phyloP scores from a whole-genome alignment of 2,797 vertebrate genomes.

The Falco berigora region DNA sequence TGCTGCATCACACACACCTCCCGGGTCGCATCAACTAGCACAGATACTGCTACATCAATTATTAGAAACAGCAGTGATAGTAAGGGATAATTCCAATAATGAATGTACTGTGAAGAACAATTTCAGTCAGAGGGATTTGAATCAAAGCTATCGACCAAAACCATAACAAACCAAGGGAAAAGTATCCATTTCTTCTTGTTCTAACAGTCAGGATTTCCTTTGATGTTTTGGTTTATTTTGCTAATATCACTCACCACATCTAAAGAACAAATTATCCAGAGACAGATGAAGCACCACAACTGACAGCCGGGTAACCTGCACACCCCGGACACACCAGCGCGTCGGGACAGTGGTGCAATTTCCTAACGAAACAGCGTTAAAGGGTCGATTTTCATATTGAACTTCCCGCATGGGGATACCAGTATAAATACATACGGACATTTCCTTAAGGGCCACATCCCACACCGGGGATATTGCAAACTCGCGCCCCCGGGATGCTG shows the following conservation, averaged over 20 bases:
- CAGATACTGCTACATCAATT: rapidly evolving
- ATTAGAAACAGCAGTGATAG: neutral
- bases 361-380: rapidly evolving
- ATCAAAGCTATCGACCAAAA: neutral
- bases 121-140: neutral
- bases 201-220: neutral
- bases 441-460: neutral
- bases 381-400: neutral
- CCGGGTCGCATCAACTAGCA: neutral
- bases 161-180: neutral
- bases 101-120: rapidly evolving
- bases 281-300: neutral
- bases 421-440: rapidly evolving
- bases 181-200: neutral
- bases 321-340: neutral
- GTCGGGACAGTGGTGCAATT: neutral
- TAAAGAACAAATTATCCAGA: neutral
- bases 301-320: neutral
- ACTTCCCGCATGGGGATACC: neutral
- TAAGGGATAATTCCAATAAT: neutral
- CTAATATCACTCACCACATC: neutral
- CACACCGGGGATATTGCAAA: neutral
- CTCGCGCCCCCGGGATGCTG: rapidly evolving
- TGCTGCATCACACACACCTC: neutral
- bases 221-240: neutral